These are phyloP conservation scores for Hedya salicella DNA, from an alignment of 2,888 invertebrate genomes.

Conservation along the genomic window DNA sequence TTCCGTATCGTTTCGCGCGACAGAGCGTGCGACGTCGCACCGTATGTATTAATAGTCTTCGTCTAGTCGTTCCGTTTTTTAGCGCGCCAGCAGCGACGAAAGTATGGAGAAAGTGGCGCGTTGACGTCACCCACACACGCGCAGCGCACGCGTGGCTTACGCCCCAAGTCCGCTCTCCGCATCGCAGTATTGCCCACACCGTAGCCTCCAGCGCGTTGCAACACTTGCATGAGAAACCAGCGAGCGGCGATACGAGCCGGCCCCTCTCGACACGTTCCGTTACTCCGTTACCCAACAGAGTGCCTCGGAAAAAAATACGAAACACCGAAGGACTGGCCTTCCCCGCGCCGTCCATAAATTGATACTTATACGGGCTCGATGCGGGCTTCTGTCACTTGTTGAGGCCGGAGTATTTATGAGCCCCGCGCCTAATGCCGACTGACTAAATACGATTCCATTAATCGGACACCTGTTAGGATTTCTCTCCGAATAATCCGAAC, in stretches of 20 bases:
- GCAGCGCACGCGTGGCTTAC: slow-evolving; percentile 67
- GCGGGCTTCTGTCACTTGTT: slow-evolving; percentile 65
- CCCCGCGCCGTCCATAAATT: slow-evolving; percentile 63
- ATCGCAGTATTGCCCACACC: slow-evolving; percentile 53
- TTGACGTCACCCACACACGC: slow-evolving; percentile 83
- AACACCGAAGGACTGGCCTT: slow-evolving; percentile 59
- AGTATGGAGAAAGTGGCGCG: slow-evolving; percentile 84
- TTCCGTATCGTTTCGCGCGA: slow-evolving; percentile 76
- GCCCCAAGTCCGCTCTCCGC: slow-evolving; percentile 60
- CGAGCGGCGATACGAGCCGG: slow-evolving; percentile 73
- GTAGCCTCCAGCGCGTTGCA: slow-evolving; percentile 62
- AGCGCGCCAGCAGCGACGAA: slow-evolving; percentile 82
- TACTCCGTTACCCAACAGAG: slow-evolving; percentile 76
- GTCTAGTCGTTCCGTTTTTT: slow-evolving; percentile 79
- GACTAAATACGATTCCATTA: slow-evolving; percentile 56
- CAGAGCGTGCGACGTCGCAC: slow-evolving; percentile 74
- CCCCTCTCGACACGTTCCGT: slow-evolving; percentile 81
- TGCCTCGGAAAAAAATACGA: slow-evolving; percentile 52
- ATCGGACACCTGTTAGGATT: slow-evolving; percentile 64
- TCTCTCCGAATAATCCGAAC: slow-evolving; percentile 50
- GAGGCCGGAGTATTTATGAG: slow-evolving; percentile 41
- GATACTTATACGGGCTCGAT: slow-evolving; percentile 72
- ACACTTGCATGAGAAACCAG: slow-evolving; percentile 77
- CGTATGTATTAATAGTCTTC: slow-evolving; percentile 77
- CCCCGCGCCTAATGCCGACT: slow-evolving; percentile 29